These are phyloP conservation scores for Crotalus tigris DNA, from an alignment of 2,113 vertebrate genomes.

Conservation along the genomic window DNA sequence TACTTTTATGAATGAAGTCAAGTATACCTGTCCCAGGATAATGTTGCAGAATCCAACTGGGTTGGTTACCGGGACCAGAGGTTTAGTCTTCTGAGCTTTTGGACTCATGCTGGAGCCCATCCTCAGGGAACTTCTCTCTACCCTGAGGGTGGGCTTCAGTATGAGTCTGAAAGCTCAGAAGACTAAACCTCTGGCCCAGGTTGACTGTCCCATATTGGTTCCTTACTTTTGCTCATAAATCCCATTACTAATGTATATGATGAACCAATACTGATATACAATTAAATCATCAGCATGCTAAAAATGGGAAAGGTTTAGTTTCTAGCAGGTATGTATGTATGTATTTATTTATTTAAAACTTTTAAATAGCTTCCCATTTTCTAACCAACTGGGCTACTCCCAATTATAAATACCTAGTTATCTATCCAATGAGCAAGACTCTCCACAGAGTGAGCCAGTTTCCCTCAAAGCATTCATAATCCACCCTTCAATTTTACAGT, in stretches of 20 bases:
- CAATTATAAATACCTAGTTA: background rate
- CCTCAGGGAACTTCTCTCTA: background rate
- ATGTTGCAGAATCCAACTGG: background rate
- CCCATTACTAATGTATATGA: background rate
- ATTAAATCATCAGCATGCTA: background rate
- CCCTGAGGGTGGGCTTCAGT: too few relatives aligned
- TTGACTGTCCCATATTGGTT: too few relatives aligned
- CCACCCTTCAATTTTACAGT: background rate
- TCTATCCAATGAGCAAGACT: background rate
- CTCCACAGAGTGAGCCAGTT: background rate
- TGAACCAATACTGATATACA: background rate
- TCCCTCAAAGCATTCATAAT: background rate
- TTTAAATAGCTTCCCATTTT: background rate
- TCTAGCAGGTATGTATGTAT: background rate
- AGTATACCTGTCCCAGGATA: background rate
- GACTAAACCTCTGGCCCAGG: too few relatives aligned
- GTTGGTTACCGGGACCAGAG: background rate
- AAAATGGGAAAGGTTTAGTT: background rate
- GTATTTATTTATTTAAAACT: background rate
- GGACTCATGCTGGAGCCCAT: background rate
- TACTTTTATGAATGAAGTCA: background rate
- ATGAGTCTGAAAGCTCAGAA: too few relatives aligned
- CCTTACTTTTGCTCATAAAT: background rate
- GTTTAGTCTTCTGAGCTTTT: background rate
- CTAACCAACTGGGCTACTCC: background rate